Conservation (phyloP, 2,797 vertebrate genomes). For the Acomys russatus region DNA sequence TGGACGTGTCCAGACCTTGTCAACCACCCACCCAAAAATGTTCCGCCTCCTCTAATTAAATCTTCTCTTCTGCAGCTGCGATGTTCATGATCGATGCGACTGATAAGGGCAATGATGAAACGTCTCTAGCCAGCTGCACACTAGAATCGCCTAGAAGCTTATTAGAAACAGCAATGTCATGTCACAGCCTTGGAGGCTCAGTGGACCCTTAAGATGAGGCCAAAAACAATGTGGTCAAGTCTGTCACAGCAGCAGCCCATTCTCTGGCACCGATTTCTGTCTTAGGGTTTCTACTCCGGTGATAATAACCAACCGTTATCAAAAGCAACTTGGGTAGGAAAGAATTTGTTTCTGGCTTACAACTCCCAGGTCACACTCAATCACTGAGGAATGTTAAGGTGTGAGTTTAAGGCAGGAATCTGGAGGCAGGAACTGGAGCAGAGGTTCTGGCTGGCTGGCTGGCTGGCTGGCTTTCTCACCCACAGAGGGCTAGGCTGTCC, state of each 20-base stretch:
- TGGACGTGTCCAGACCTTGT: constrained; percentile 7
- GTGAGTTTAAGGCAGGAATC: neutral
- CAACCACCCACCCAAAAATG: constrained; percentile 30
- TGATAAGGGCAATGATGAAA: constrained; percentile 50
- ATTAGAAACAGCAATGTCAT: neutral
- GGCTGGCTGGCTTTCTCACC: neutral
- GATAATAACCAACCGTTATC: neutral
- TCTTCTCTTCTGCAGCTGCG: constrained; percentile 54
- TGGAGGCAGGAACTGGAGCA: neutral
- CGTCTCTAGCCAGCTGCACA: neutral
- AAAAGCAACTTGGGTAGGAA: neutral
- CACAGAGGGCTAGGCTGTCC: neutral
- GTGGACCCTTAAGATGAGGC: neutral
- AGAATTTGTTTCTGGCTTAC: neutral
- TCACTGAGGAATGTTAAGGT: neutral
- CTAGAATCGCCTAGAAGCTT: neutral
- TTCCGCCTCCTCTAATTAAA: constrained; percentile 72
- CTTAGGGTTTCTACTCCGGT: neutral
- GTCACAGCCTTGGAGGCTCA: neutral
- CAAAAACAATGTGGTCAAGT: neutral
- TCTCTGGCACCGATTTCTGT: neutral
- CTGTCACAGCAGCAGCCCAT: neutral
- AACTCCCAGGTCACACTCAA: neutral
- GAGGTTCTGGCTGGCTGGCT: neutral
- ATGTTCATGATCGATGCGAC: constrained; percentile 65